These are phyloP conservation scores for Platerodrilus igneus DNA, from an alignment of 2,888 invertebrate species.

Conservation along the genomic window DNA sequence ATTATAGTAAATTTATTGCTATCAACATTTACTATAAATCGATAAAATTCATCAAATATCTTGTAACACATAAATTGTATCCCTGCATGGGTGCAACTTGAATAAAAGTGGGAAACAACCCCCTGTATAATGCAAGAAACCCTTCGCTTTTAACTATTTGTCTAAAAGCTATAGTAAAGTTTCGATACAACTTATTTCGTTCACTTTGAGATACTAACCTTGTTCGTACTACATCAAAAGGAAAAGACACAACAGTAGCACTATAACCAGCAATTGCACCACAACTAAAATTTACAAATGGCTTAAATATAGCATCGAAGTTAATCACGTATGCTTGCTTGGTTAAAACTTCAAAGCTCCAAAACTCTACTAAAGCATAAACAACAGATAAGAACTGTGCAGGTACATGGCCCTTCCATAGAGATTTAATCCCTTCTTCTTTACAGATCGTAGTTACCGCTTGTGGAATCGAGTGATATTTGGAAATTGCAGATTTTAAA, in stretches of 20 bases:
- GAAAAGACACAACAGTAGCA: slow-evolving; percentile 80
- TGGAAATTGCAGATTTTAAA: slow-evolving; percentile 51
- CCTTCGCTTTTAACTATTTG: slow-evolving; percentile 66
- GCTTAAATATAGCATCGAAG: slow-evolving; percentile 48
- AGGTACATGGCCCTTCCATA: slow-evolving; percentile 97
- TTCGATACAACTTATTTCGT: slow-evolving; percentile 57
- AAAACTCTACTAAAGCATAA: slow-evolving; percentile 83
- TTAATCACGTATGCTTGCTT: slow-evolving; percentile 47
- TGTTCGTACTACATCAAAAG: slow-evolving; percentile 90
- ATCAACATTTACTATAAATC: slow-evolving; percentile 33
- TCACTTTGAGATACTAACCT: slow-evolving; percentile 81
- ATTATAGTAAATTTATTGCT: slow-evolving; percentile 33
- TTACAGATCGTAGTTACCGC: slow-evolving; percentile 68
- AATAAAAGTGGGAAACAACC: slow-evolving; percentile 75
- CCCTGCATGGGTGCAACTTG: slow-evolving; percentile 90
- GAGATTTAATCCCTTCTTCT: slow-evolving; percentile 79
- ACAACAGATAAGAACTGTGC: slow-evolving; percentile 86
- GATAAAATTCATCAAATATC: slow-evolving; percentile 60
- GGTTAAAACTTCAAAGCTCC: slow-evolving; percentile 55
- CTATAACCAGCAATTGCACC: slow-evolving; percentile 75
- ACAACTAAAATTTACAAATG: slow-evolving; percentile 66
- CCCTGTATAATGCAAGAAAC: slow-evolving; percentile 70
- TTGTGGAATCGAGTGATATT: slow-evolving; percentile 80
- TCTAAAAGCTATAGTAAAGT: slow-evolving; percentile 56
- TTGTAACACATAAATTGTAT: slow-evolving; percentile 88